Conservation (phyloP, 2,888 invertebrate genomes). For the Pimpla rufipes region DNA sequence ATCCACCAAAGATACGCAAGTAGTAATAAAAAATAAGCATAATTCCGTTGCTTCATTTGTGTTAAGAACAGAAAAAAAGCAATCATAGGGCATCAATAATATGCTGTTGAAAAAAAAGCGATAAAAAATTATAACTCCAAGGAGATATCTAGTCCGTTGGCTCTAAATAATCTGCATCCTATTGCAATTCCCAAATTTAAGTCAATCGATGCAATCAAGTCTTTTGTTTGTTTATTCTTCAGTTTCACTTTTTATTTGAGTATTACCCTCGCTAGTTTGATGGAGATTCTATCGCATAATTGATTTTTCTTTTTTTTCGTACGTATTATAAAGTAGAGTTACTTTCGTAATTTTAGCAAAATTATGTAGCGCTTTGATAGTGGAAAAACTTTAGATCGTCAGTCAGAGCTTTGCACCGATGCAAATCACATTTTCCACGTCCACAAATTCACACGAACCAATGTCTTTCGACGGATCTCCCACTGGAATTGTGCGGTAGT, state of each 20-base stretch:
- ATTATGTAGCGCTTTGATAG: not conserved
- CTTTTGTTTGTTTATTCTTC: not conserved
- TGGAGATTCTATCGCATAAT: constrained; percentile 4
- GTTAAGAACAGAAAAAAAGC: constrained; percentile 36
- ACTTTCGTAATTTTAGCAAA: constrained; percentile 11
- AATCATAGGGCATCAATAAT: constrained; percentile 51
- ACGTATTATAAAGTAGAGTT: constrained; percentile 17
- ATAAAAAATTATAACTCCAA: constrained; percentile 54
- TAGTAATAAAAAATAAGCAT: constrained; percentile 41
- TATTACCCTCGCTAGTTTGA: constrained; percentile 5
- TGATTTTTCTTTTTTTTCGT: not conserved
- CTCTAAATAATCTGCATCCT: constrained; percentile 60
- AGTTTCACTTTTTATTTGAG: not conserved
- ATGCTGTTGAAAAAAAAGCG: constrained; percentile 17
- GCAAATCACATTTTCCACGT: constrained; percentile 9
- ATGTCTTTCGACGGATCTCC: not conserved
- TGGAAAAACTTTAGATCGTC: not conserved
- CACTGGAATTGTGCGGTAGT: not conserved
- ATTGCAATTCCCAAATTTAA: constrained; percentile 18
- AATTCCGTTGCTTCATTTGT: constrained; percentile 51
- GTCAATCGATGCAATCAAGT: constrained; percentile 13
- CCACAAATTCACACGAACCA: constrained; percentile 4
- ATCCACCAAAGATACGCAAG: constrained; percentile 69
- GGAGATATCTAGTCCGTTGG: constrained; percentile 72
- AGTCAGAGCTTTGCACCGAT: constrained; percentile 6